Conservation (phyloP, 2,888 invertebrate genomes). For the Caenorhabditis sp. region DNA sequence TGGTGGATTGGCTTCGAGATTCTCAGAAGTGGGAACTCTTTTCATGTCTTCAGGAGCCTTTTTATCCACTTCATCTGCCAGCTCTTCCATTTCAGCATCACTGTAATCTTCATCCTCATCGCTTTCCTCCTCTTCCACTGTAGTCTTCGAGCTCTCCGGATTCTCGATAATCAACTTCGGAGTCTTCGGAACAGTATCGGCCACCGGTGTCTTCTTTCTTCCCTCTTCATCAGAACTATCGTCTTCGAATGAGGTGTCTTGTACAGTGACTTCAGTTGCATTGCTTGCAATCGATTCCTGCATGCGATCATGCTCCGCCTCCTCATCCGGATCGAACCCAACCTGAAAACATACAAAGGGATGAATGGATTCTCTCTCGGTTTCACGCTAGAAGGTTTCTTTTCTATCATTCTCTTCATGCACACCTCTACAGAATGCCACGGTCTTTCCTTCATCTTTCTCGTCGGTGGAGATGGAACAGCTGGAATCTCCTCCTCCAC, state of each 20-base stretch:
- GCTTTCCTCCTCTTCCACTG: constrained; percentile 65
- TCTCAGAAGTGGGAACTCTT: constrained; percentile 24
- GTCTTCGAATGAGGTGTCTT: constrained; percentile 70
- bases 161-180: constrained; percentile 55
- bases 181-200: constrained; percentile 42
- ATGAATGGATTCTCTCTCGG: neutral
- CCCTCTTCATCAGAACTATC: constrained; percentile 65
- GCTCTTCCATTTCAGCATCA: constrained; percentile 82
- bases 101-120: constrained; percentile 80
- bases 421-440: constrained; percentile 70
- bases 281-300: constrained; percentile 68
- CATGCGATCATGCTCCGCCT: constrained; percentile 72
- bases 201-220: constrained; percentile 58
- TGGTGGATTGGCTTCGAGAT: constrained; percentile 68
- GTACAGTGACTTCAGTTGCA: constrained; percentile 74
- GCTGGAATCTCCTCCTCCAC: constrained; percentile 55
- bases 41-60: constrained; percentile 59
- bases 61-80: constrained; percentile 80
- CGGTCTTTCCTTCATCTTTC: constrained; percentile 63
- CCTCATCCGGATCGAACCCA: constrained; percentile 80
- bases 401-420: constrained; percentile 22
- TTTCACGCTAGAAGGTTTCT: constrained; percentile 2
- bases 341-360: constrained; percentile 70
- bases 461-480: constrained; percentile 49
- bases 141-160: constrained; percentile 30